Conservation (phyloP, 2,113 vertebrate genomes). For the Aspidoscelis tigris region DNA sequence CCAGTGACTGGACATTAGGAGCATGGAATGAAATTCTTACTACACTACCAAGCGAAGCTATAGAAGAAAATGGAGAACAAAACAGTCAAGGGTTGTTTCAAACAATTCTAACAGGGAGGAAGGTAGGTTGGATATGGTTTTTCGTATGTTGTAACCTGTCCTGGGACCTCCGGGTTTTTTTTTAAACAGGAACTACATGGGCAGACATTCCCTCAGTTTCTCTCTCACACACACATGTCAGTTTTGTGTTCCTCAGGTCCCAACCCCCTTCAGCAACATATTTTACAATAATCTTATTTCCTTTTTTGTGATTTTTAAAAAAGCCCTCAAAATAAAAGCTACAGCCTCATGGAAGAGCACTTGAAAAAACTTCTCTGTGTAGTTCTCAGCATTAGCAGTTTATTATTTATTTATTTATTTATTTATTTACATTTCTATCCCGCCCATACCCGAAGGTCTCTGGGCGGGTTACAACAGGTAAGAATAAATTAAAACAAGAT, state of each 20-base stretch:
- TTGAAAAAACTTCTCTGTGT: not conserved
- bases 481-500: too few species aligned
- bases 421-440: too few species aligned
- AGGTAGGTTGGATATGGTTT: too few species aligned
- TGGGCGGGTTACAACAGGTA: too few species aligned
- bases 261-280: constrained; percentile 23
- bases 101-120: too few species aligned
- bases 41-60: not conserved
- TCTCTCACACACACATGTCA: not conserved
- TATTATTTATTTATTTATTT: too few species aligned
- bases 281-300: constrained; percentile 28
- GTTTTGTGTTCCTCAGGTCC: not conserved
- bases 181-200: not conserved
- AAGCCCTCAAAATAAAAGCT: constrained; percentile 4
- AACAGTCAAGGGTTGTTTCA: too few species aligned
- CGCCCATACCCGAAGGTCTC: too few species aligned
- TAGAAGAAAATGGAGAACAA: not conserved
- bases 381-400: not conserved
- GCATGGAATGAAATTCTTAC: not conserved
- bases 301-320: constrained; percentile 9
- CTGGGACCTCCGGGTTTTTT: too few species aligned
- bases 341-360: not conserved
- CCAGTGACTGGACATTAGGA: not conserved
- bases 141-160: too few species aligned
- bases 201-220: too few species aligned